Evolutionary conservation across 2,888 invertebrate genomes (phyloP).

Genomic region (Drepanosiphum platanoidis): DNA sequence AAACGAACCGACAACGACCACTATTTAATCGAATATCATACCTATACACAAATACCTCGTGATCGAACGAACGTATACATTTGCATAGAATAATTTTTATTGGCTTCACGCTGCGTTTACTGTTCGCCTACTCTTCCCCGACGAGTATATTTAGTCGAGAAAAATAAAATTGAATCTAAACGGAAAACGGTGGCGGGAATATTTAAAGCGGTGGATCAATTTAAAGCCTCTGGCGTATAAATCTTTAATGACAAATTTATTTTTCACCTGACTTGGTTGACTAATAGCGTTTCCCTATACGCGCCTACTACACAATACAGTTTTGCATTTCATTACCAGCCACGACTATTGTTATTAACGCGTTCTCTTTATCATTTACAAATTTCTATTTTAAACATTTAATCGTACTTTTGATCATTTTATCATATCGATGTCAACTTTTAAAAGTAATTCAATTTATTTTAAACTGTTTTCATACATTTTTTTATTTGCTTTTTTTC

Average conservation of each 20-base stretch:
- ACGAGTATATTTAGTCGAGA: not conserved
- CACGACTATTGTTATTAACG: too few species aligned
- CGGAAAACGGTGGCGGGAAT: slow-evolving; percentile 6
- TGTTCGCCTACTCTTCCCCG: not conserved
- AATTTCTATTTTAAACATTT: too few species aligned
- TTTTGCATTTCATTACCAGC: too few species aligned
- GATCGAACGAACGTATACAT: slow-evolving; percentile 34
- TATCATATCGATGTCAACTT: too few species aligned
- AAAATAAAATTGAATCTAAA: slow-evolving; percentile 30
- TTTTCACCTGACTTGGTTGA: not conserved
- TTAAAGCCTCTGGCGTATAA: slow-evolving; percentile 1
- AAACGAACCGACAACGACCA: not conserved
- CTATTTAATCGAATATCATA: slow-evolving; percentile 40
- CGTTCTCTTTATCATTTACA: too few species aligned
- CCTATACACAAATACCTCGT: slow-evolving; percentile 11
- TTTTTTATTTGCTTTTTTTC: too few species aligned
- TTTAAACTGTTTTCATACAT: too few species aligned
- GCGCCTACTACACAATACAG: too few species aligned
- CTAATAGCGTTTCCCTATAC: not conserved
- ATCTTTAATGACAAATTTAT: slow-evolving; percentile 49
- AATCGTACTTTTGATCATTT: too few species aligned
- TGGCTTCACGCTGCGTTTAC: not conserved
- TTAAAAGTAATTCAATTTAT: too few species aligned
- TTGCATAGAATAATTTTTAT: slow-evolving; percentile 44
- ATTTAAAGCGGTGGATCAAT: slow-evolving; percentile 17